Evolutionary conservation across 2,797 vertebrate genomes (phyloP), one percentile per base, ranked within the genome.

Genomic region (Poecile montanus): DNA sequence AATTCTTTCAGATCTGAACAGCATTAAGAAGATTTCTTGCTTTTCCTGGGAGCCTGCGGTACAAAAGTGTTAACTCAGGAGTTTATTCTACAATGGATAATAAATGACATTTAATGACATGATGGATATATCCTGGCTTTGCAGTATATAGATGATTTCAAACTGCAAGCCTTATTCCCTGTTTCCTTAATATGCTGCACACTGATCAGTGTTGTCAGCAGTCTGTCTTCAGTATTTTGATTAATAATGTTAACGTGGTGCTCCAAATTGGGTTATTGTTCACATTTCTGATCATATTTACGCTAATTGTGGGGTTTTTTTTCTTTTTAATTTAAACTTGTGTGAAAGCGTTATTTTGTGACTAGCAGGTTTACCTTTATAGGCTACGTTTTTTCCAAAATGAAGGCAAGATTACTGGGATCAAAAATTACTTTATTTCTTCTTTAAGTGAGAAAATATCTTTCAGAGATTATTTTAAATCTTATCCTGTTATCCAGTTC

Each of bases 91-190:
- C 75, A 84, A 13, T 70, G 66, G 73, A 81, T 95, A 88, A 62
- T 56, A 95, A 86, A 78, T 75, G 56, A 84, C 58, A 73, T 88
- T 76, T 82, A 57, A 60, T 81, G 83, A 86, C 57, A 81, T 76
- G 88, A 96, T 92, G 71, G 89, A 94, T 88, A 62, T 15, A 45
- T 75, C 54, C 76, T 61, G 62, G 83, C 70, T 75, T 79, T 66
- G 48, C 44, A 73, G 48, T 19, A 72, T 54, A 53, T 50, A 78
- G 65, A 88, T 42, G 78, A 89, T 68, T 38, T 79, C 47, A 42
- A 58, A 89, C 62, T 47, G 82, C 62, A 89, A 83, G 51, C 18
- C 66, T 91, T 58, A 86, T 63, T 81, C 66, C 75, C 88, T 72
- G 29, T 75, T 89, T 73, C 74, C 73, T 70, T 88, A 66, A 88